Evolutionary conservation across 2,797 vertebrate species (phyloP), one percentile per base, ranked within the genome.

Genomic region (Nothura maculosa): DNA sequence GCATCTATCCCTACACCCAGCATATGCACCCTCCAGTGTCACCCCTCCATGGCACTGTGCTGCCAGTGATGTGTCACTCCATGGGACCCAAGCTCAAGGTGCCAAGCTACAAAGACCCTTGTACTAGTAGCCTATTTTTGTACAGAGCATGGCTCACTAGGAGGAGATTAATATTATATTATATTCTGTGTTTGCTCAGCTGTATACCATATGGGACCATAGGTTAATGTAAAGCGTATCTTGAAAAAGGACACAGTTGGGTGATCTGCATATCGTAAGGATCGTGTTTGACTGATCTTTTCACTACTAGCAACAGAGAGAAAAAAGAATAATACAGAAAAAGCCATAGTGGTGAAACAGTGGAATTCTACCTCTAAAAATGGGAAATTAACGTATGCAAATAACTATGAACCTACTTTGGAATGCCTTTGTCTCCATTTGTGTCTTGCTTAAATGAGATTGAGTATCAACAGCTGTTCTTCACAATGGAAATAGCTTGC

Each of bases 341-440:
- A 80, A 92, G 27, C 75, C 92, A 81, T 57, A 72, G n/a, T 34
- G 36, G 25, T 38, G 34, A 20, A 68, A 74, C 30, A 81, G 58
- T 93, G 50, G 89, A 92, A 96, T 92, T 78, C 75, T 48, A 52
- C 62, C 66, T 68, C 45, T 22, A 84, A 86, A 52, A 54, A 1
- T 13, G 74, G 76, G 62, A 94, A 94, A 91, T 87, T 95, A 94
- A 95, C 69, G 76, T 89, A 79, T 90, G 81, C 40, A 94, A 96
- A 92, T 86, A 93, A 92, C 77, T n/a, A 16, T 66, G 64, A 87
- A 93, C 63, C 3, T 36, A 66, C 52, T 81, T 32, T 42, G 89
- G 81, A 93, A 93, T 75, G 55, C 50, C 78, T 94, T 90, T 79
- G 11, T 84, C 93, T 96, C 79, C 57, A 57, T 79, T 57, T 81